Percentiles rank a stretch among this genome's conserved stretches.
Conservation (phyloP, 1,140 invertebrate genomes). For the Papilio machaon region DNA sequence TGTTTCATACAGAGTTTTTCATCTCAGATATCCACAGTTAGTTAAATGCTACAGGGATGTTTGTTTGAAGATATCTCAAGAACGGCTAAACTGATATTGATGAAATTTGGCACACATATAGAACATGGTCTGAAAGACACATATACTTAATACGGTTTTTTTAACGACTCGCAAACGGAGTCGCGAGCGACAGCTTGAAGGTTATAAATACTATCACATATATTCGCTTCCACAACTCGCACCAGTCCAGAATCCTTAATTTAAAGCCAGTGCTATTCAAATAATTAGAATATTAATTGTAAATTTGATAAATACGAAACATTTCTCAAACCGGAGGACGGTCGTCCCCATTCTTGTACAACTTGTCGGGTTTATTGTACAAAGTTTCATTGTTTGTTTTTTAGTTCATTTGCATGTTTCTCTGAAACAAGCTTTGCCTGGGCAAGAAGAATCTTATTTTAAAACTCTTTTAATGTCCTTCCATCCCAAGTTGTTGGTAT, state of each 20-base stretch:
- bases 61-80: too few relatives aligned
- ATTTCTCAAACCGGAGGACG: neutral
- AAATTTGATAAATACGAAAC: neutral
- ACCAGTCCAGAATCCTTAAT: neutral
- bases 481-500: neutral
- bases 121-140: too few relatives aligned
- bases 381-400: conserved; percentile 18
- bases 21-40: too few relatives aligned
- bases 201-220: too few relatives aligned
- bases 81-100: too few relatives aligned
- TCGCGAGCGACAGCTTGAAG: too few relatives aligned
- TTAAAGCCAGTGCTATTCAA: neutral
- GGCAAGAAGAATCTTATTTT: neutral
- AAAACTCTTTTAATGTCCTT: neutral
- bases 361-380: conserved; percentile 10
- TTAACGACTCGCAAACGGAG: too few relatives aligned
- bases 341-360: neutral
- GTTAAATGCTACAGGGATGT: too few relatives aligned
- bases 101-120: too few relatives aligned
- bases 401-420: conserved; percentile 15
- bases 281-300: neutral
- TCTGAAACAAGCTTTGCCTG: neutral
- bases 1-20: too few relatives aligned
- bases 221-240: neutral
- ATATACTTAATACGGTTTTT: too few relatives aligned